phyloP scores from a whole-genome alignment of 2,888 invertebrate species.

The Peribatodes rhomboidaria region DNA sequence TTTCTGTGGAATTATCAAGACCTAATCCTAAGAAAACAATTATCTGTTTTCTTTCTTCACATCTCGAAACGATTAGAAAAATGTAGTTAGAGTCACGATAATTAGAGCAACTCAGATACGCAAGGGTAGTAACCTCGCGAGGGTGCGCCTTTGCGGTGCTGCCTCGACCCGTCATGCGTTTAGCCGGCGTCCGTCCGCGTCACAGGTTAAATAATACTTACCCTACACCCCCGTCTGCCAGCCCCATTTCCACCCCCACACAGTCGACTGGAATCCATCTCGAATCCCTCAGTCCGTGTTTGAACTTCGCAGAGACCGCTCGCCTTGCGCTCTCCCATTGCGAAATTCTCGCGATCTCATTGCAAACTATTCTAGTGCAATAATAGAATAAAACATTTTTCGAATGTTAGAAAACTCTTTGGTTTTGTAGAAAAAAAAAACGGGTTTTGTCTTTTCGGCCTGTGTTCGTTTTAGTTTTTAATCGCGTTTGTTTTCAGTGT shows the following conservation, averaged over 20 bases:
- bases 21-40: too few species aligned
- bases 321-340: conserved; percentile 50
- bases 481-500: conserved; percentile 58
- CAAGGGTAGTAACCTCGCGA: conserved; percentile 27
- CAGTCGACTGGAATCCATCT: conserved; percentile 53
- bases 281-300: conserved; percentile 67
- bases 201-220: conserved; percentile 9
- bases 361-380: conserved; percentile 71
- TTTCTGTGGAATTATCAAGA: too few species aligned
- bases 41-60: background rate
- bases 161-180: conserved; percentile 48
- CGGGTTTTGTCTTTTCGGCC: conserved; percentile 19
- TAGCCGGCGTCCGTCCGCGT: conserved; percentile 62
- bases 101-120: conserved; percentile 55
- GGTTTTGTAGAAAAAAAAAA: conserved; percentile 44
- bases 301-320: conserved; percentile 54
- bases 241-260: conserved; percentile 65
- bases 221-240: conserved; percentile 51
- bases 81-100: conserved; percentile 40
- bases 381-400: conserved; percentile 60
- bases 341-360: conserved; percentile 69
- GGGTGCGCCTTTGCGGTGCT: conserved; percentile 45
- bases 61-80: background rate
- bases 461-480: conserved; percentile 54
- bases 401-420: conserved; percentile 54